Evolutionary conservation across 1,140 invertebrate species (phyloP), one percentile per base, ranked within the genome.

Genomic region (Ooceraea biroi): DNA sequence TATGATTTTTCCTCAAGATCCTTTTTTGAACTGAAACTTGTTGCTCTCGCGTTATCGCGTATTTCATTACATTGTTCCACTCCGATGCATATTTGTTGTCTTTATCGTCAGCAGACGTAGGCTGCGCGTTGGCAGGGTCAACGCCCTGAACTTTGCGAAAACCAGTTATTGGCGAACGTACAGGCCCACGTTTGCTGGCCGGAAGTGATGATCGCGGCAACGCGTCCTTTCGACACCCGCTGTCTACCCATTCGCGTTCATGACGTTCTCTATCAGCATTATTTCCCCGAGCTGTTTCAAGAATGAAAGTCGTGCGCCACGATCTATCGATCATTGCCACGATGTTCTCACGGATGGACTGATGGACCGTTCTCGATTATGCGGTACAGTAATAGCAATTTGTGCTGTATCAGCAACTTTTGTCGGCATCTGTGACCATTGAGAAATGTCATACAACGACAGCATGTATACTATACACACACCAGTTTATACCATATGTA

Each of bases 161-260:
- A 90, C 89, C 89, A 90, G 89, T 90, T 90, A 90, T 90, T 88
- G 89, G 82, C 83, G 85, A 85, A 83, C 65, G 66, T 58, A 44
- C 80, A 55, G 74, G 77, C 66, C 83, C 71, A 68, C 46, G 72
- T 71, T 72, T 66, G 61, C 44, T 55, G 63, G 63, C 85, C 84
- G 88, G 88, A 90, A 90, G 85, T 80, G 52, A 22, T 86, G 63
- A 46, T 83, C 10, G 52, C 61, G 50, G 72, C 87, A 89, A 89
- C 84, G 78, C n/a, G 82, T 80, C 84, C 57, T 80, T 82, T 83
- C 78, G 52, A 76, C 83, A 66, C 58, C 52, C 68, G 61, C 50
- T 22, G 58, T 72, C 44, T 83, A 82, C 82, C 78, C 7, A 8
- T 22, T 50, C 22, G 41, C 19, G 2, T 17, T 48, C 36, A 61